phyloP scores from a whole-genome alignment of 2,888 invertebrate species.

The Acronicta leporina region DNA sequence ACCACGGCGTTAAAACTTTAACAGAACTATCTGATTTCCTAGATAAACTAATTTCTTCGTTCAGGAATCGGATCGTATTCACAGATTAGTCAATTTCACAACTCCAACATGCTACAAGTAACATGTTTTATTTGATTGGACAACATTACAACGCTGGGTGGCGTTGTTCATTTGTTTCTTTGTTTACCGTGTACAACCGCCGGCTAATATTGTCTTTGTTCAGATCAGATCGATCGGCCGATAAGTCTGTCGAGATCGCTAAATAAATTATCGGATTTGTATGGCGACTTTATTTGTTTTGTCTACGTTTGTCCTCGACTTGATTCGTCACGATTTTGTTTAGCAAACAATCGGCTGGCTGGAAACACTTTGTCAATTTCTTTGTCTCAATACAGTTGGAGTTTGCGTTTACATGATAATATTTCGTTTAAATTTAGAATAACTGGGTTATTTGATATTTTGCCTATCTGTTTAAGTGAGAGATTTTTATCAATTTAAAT shows the following conservation, averaged over 20 bases:
- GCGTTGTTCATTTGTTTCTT: slow-evolving; percentile 29
- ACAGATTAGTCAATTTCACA: not conserved
- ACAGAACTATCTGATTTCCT: no score
- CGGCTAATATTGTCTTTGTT: slow-evolving; percentile 38
- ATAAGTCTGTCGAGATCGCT: slow-evolving; percentile 44
- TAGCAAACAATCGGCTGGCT: slow-evolving; percentile 24
- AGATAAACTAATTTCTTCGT: no score
- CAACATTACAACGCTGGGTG: slow-evolving; percentile 9
- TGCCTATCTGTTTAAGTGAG: not conserved
- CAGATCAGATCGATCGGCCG: slow-evolving; percentile 20
- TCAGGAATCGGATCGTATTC: no score
- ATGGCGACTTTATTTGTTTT: slow-evolving; percentile 45
- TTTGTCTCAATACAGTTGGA: slow-evolving; percentile 7
- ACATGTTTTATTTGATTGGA: slow-evolving; percentile 12
- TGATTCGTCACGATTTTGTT: slow-evolving; percentile 42
- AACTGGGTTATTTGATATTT: not conserved
- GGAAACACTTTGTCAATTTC: slow-evolving; percentile 12
- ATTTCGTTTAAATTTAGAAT: not conserved
- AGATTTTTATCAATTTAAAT: no score
- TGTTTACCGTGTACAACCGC: slow-evolving; percentile 9
- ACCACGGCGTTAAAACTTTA: no score
- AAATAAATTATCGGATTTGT: slow-evolving; percentile 47
- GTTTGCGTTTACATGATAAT: slow-evolving; percentile 1
- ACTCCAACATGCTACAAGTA: not conserved
- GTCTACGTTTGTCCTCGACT: slow-evolving; percentile 21